Evolutionary conservation across 2,888 invertebrate genomes (phyloP), one percentile per base, ranked within the genome.

Genomic region (Crioceris asparagi): DNA sequence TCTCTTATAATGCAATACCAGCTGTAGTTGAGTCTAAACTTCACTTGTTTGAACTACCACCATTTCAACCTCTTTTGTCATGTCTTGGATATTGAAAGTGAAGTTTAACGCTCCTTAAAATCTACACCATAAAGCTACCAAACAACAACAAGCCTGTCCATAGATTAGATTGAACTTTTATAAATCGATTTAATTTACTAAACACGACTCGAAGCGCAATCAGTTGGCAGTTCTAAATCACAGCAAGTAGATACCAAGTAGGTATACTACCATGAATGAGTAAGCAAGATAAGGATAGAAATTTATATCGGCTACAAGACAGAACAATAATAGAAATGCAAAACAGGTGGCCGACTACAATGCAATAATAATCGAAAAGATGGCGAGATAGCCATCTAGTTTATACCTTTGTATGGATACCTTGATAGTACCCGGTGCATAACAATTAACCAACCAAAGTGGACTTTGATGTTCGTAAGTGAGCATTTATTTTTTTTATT

Each of bases 311-410:
- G 33, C 32, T n/a, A 33, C 41, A 38, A 36, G 46, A 48, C 48
- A 44, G 44, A 36, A 46, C 46, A 48, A 45, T 48, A 42, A 41
- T 41, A 38, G 32, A 36, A 41, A 47, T 42, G 47, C 48, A 35
- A 44, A 44, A 40, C 47, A 48, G 47, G 45, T 47, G 48, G 45
- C 47, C 43, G 48, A 41, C 39, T 45, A 48, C 47, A 48, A 48
- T 48, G 40, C 48, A 48, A 47, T 45, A 47, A 48, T 47, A 42
- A 47, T 47, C 44, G 35, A 34, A 40, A 40, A 45, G 43, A 47
- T 47, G n/a, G n/a, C n/a, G n/a, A n/a, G n/a, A n/a, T n/a, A n/a
- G n/a, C n/a, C n/a, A n/a, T 36, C 40, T 40, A 36, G 33, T 36
- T 36, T 47, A 43, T 37, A n/a, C n/a, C n/a, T n/a, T n/a, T n/a